Base-by-base conservation (phyloP, 2,888 invertebrate species). In the Dryomyza anilis region DNA sequence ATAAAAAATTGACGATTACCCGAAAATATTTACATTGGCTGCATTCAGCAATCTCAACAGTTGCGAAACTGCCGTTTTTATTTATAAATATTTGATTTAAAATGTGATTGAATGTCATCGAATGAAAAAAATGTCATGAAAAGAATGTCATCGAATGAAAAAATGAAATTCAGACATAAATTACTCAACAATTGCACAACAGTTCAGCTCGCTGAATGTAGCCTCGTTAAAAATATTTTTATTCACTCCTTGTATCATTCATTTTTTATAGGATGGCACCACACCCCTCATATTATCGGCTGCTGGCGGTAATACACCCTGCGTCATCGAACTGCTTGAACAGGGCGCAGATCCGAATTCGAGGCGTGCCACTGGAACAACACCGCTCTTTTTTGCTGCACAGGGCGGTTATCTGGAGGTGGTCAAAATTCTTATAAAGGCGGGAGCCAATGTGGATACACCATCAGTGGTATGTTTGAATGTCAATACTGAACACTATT, bases 311-410 rank as follows among this genome's bases (percentile, higher is more conserved):
- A 94, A 96, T 84, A 86, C 90, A 71, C 91, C 93, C 57, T 95
- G 95, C 84, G 95, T 95, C 29, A 55, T 80, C 66, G 94, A 96
- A 82, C 85, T 97, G 67, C 84, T 96, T 70, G 91, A 92, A 69
- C 95, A 96, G 85, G 96, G 96, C 58, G 96, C 96, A 0, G 94
- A 96, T 85, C 91, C 95, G 0, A 90, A 90, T 75, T 90, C 92
- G 64, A 88, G 91, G 75, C 87, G 96, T 82, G 88, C 92, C 91
- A 96, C 96, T 65, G 96, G 96, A 67, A 96, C 96, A 52, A 94
- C 93, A 69, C 93, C 96, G 52, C 84, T 97, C 75, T 96, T 96
- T 85, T 96, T 96, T 84, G 95, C 96, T 66, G 92, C 96, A 19
- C 96, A 97, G 84, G 94, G 94, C 71, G 96, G 96, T 8, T 94